Evolutionary conservation across 2,797 vertebrate genomes (phyloP).

Genomic region (Bufotes viridis): DNA sequence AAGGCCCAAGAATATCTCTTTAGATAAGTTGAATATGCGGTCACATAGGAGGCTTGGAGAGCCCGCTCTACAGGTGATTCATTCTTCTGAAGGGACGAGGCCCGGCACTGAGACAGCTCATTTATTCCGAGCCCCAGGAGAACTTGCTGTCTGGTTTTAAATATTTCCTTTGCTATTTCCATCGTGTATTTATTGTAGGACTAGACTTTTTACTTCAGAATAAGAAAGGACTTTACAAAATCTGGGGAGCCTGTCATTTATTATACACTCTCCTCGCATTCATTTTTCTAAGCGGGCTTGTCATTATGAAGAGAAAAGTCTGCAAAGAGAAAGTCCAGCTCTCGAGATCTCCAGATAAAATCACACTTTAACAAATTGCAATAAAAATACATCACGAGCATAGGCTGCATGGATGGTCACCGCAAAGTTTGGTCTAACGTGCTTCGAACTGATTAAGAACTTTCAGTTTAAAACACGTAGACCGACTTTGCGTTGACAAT

Average conservation of each 20-base stretch:
- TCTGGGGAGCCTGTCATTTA: background rate
- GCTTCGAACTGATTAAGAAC: too few relatives aligned
- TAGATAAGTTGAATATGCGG: too few relatives aligned
- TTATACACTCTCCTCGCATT: background rate
- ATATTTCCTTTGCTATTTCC: background rate
- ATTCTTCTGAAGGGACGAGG: conserved; percentile 6
- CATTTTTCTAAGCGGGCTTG: background rate
- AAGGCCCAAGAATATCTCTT: too few relatives aligned
- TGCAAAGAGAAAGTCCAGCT: background rate
- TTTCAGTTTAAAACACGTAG: too few relatives aligned
- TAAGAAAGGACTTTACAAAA: background rate
- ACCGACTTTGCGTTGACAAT: too few relatives aligned
- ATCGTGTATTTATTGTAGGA: conserved; percentile 26
- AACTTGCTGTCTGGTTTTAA: background rate
- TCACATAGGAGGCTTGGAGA: background rate
- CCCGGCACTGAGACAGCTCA: background rate
- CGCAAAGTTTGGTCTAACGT: too few relatives aligned
- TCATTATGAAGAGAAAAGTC: background rate
- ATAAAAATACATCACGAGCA: too few relatives aligned
- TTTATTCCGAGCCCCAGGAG: background rate
- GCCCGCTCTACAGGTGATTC: conserved; percentile 8
- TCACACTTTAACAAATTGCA: too few relatives aligned
- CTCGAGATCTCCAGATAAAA: too few relatives aligned
- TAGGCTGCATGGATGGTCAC: too few relatives aligned
- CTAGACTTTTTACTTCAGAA: background rate